Conservation (phyloP, 2,113 vertebrate species). For the Saguinus imperator region DNA sequence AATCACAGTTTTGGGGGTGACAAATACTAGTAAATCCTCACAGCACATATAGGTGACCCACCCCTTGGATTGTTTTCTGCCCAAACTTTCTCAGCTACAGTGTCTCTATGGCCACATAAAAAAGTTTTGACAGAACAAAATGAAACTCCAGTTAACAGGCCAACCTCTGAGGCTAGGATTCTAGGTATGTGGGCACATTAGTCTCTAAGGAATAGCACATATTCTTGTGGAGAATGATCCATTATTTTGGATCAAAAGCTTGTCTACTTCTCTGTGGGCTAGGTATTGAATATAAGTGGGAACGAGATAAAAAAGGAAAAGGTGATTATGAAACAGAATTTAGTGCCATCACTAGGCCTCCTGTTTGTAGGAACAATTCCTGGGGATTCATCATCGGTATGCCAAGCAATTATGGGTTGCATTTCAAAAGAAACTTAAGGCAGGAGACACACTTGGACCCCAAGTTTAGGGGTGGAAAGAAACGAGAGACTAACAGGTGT, state of each 20-base stretch:
- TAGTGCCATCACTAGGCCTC: background rate
- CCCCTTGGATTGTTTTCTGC: background rate
- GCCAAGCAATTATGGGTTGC: background rate
- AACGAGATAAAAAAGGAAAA: constrained; percentile 29
- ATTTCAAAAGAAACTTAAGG: constrained; percentile 31
- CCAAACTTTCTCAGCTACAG: background rate
- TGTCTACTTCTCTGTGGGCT: background rate
- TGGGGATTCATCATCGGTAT: background rate
- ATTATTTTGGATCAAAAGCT: constrained; percentile 40
- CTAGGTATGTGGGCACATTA: background rate
- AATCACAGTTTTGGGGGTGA: background rate
- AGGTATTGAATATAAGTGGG: background rate
- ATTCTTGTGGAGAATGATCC: background rate
- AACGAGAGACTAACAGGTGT: background rate
- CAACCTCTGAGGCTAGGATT: background rate
- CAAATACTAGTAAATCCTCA: background rate
- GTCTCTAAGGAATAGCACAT: background rate
- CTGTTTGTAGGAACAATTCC: constrained; percentile 31
- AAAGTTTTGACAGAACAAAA: background rate
- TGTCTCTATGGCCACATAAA: background rate
- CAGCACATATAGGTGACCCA: background rate
- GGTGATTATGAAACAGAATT: constrained; percentile 29
- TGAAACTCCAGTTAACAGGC: background rate
- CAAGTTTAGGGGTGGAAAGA: constrained; percentile 26
- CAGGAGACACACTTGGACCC: background rate